Evolutionary conservation across 2,888 invertebrate genomes (phyloP).

Genomic region (Tachina fera): DNA sequence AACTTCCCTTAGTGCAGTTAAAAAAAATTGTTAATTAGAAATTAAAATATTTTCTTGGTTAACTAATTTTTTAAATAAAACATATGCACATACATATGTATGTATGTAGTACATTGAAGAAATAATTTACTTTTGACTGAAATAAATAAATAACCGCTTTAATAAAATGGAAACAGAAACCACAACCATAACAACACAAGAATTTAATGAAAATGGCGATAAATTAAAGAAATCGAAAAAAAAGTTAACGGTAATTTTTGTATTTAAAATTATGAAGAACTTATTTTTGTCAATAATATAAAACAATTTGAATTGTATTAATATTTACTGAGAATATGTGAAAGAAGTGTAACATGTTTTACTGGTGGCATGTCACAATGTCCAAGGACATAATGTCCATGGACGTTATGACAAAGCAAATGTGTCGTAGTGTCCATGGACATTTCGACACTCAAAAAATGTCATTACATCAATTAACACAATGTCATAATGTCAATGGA

Average conservation of each 20-base stretch:
- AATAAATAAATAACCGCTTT: slow-evolving; percentile 3
- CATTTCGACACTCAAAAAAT: too few species aligned
- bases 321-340: too few species aligned
- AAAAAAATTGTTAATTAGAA: slow-evolving; percentile 28
- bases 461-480: too few species aligned
- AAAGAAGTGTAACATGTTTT: too few species aligned
- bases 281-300: background rate
- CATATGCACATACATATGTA: too few species aligned
- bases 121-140: slow-evolving; percentile 23
- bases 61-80: slow-evolving; percentile 25
- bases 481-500: too few species aligned
- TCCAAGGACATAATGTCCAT: too few species aligned
- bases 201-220: slow-evolving; percentile 29
- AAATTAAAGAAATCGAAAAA: slow-evolving; percentile 58
- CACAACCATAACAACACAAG: slow-evolving; percentile 56
- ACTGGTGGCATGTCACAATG: too few species aligned
- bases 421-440: too few species aligned
- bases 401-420: too few species aligned
- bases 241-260: slow-evolving; percentile 57
- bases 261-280: background rate
- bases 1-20: slow-evolving; percentile 29
- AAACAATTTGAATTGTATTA: too few species aligned
- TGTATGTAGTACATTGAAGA: slow-evolving; percentile 1
- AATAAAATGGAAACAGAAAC: slow-evolving; percentile 64
- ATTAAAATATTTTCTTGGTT: background rate